Percentiles rank a stretch among this genome's conserved stretches.
Evolutionary conservation across 2,797 vertebrate species (phyloP).

Genomic region (Leuciscus waleckii): DNA sequence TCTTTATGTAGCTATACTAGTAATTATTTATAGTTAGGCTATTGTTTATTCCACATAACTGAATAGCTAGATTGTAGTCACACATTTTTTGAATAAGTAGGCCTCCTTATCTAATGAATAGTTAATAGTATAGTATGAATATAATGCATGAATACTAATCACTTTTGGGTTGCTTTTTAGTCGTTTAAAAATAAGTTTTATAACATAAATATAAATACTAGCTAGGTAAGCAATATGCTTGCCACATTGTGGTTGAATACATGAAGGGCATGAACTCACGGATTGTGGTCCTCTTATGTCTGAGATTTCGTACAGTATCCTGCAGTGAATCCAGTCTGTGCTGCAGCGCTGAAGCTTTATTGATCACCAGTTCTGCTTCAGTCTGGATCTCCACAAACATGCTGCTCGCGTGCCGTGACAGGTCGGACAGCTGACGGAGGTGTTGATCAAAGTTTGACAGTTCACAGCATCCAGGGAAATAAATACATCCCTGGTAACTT

Average conservation of each 20-base stretch:
- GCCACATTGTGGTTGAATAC: background rate
- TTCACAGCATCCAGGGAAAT: slow-evolving; percentile 80
- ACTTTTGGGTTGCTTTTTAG: background rate
- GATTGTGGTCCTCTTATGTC: slow-evolving; percentile 80
- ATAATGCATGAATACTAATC: background rate
- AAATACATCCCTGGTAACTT: slow-evolving; percentile 61
- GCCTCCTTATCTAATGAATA: background rate
- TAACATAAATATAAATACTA: background rate
- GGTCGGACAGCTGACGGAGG: slow-evolving; percentile 83
- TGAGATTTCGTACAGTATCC: slow-evolving; percentile 70
- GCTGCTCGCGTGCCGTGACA: slow-evolving; percentile 81
- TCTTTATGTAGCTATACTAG: background rate
- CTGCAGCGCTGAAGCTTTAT: slow-evolving; percentile 74
- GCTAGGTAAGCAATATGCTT: background rate
- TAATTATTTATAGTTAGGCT: background rate
- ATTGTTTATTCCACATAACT: background rate
- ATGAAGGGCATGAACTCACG: slow-evolving; percentile 75
- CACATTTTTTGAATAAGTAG: background rate
- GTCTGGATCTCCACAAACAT: slow-evolving; percentile 82
- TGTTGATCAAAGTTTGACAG: slow-evolving; percentile 73
- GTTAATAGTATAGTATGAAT: background rate
- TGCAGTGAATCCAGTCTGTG: slow-evolving; percentile 76
- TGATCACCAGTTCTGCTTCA: slow-evolving; percentile 74
- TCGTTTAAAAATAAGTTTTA: too few species aligned
- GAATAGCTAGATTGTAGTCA: background rate